Conservation (phyloP, 2,888 invertebrate genomes). For the Conchocele bisecta region DNA sequence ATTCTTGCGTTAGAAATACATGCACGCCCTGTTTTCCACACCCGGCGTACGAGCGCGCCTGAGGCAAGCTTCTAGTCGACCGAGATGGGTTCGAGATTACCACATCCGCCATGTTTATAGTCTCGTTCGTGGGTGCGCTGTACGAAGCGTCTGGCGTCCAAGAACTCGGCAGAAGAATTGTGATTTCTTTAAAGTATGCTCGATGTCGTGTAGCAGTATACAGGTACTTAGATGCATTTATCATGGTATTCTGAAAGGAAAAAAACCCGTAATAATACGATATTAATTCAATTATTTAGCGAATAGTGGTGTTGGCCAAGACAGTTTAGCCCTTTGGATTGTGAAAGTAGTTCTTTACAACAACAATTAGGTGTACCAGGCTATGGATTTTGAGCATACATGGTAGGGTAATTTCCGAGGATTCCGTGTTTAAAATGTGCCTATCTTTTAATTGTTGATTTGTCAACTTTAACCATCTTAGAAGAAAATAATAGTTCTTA, state of each 20-base stretch:
- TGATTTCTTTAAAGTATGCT: conserved; percentile 85
- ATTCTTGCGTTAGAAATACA: conserved; percentile 69
- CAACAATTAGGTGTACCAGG: no score
- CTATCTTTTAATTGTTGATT: no score
- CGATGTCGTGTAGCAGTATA: conserved; percentile 85
- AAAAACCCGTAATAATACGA: no score
- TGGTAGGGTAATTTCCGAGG: no score
- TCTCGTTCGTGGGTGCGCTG: conserved; percentile 31
- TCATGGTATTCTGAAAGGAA: conserved; percentile 84
- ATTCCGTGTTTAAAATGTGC: no score
- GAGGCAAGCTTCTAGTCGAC: conserved; percentile 42
- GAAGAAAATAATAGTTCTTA: no score
- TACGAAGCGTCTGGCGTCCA: conserved; percentile 82
- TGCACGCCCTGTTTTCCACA: conserved; percentile 73
- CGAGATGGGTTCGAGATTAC: conserved; percentile 42
- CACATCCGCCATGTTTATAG: conserved; percentile 49
- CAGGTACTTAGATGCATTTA: conserved; percentile 85
- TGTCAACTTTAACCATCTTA: no score
- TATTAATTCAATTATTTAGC: no score
- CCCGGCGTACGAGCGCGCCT: conserved; percentile 66
- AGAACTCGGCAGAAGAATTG: conserved; percentile 86
- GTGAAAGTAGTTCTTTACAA: no score
- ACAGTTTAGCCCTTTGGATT: no score
- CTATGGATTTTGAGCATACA: no score
- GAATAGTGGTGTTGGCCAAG: no score